Evolutionary conservation across 2,113 vertebrate species (phyloP).

Genomic region (Bufo bufo): DNA sequence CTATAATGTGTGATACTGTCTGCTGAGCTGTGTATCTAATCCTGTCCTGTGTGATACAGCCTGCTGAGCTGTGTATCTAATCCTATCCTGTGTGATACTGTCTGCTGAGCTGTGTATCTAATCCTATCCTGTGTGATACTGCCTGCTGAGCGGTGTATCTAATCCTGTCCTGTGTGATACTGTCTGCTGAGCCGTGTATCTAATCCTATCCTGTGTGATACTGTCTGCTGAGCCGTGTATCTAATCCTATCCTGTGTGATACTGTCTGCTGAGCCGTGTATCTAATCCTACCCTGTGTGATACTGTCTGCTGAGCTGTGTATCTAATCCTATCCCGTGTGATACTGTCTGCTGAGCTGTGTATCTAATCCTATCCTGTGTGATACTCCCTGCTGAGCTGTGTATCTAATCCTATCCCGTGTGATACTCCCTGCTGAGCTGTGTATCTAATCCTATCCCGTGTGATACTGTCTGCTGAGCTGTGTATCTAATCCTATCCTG

Average conservation of each 20-base stretch:
- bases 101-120: neutral
- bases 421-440: too few species aligned
- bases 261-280: too few species aligned
- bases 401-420: neutral
- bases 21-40: too few species aligned
- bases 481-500: too few species aligned
- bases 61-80: too few species aligned
- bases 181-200: neutral
- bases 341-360: neutral
- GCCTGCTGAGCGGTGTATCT: neutral
- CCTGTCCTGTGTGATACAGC: too few species aligned
- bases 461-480: too few species aligned
- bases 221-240: too few species aligned
- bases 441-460: too few species aligned
- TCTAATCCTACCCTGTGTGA: neutral
- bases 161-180: neutral
- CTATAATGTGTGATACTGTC: neutral
- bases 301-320: neutral
- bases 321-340: neutral
- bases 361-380: neutral
- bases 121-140: neutral
- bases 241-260: too few species aligned
- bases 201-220: neutral
- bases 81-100: neutral
- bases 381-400: neutral